A percentile compares a stretch with the other conserved stretches of the same genome.
These are phyloP conservation scores for Tretioscincus oriximinensis DNA, from an alignment of 2,113 vertebrate genomes.

Conservation along the genomic window DNA sequence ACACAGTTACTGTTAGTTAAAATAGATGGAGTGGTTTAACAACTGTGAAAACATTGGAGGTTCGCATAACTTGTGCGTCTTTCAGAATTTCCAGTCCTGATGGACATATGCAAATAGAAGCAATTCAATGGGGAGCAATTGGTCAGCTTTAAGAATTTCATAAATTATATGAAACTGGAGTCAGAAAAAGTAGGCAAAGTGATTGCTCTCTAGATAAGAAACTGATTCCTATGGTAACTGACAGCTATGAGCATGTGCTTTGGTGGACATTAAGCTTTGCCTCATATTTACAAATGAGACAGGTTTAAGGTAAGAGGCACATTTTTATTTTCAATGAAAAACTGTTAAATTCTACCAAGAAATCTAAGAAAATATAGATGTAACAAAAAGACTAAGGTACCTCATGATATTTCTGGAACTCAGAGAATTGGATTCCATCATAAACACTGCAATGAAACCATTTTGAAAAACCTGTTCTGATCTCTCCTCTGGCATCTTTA, in stretches of 20 bases:
- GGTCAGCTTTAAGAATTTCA: constrained; percentile 21
- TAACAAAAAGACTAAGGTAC: not conserved
- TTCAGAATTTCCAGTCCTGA: constrained; percentile 56
- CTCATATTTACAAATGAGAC: constrained; percentile 5
- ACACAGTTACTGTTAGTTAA: constrained; percentile 14
- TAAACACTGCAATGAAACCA: not conserved
- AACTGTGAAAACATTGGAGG: constrained; percentile 63
- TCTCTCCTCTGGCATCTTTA: no score
- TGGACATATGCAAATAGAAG: constrained; percentile 70
- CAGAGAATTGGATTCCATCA: not conserved
- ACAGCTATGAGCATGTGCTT: constrained; percentile 65
- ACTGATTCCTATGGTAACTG: constrained; percentile 76
- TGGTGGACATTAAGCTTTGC: constrained; percentile 29
- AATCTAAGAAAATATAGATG: not conserved
- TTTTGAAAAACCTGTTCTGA: no score
- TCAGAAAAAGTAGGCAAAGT: constrained; percentile 44
- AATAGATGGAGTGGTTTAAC: constrained; percentile 30
- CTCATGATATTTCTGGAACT: not conserved
- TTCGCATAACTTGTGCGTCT: constrained; percentile 63
- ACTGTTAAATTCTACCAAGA: fast-evolving
- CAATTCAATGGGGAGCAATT: constrained; percentile 70
- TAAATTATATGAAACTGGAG: not conserved
- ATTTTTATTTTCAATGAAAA: constrained; percentile 32
- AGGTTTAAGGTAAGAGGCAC: not conserved
- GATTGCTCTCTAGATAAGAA: constrained; percentile 47